Percentiles rank a stretch among this genome's conserved stretches.
Evolutionary conservation across 2,113 vertebrate species (phyloP).

Genomic region (Salvelinus alpinus): DNA sequence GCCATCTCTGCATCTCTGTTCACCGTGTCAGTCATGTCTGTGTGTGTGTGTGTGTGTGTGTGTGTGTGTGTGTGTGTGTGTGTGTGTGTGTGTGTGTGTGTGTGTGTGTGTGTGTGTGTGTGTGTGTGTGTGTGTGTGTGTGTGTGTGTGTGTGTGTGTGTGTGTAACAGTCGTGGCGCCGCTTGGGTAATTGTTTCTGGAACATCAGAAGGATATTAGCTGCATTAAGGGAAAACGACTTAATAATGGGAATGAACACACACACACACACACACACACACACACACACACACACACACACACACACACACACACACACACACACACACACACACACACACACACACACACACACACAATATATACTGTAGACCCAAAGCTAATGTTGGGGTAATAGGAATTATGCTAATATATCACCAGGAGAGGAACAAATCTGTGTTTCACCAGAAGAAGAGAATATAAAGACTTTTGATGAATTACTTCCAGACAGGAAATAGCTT

Average conservation of each 20-base stretch:
- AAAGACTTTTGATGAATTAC: conserved; percentile 73
- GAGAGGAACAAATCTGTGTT: conserved; percentile 46
- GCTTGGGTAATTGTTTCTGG: conserved; percentile 43
- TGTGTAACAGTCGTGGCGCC: background rate
- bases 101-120: background rate
- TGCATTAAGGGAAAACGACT: conserved; percentile 21
- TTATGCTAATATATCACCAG: conserved; percentile 64
- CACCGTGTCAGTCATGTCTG: conserved; percentile 6
- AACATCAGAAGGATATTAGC: conserved; percentile 25
- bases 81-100: background rate
- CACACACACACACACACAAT: background rate
- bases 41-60: background rate
- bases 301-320: conserved; percentile 4
- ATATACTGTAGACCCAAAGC: conserved; percentile 19
- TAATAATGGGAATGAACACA: background rate
- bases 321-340: background rate
- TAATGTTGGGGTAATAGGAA: conserved; percentile 61
- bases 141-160: background rate
- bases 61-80: background rate
- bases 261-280: background rate
- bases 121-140: background rate
- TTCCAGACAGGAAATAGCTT: conserved; percentile 64
- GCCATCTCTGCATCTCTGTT: conserved; percentile 21
- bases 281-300: conserved; percentile 1
- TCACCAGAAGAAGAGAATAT: conserved; percentile 47